A percentile compares a stretch with the other conserved stretches of the same genome.
Conservation (phyloP, 2,797 vertebrate genomes). For the Gouania willdenowi region DNA sequence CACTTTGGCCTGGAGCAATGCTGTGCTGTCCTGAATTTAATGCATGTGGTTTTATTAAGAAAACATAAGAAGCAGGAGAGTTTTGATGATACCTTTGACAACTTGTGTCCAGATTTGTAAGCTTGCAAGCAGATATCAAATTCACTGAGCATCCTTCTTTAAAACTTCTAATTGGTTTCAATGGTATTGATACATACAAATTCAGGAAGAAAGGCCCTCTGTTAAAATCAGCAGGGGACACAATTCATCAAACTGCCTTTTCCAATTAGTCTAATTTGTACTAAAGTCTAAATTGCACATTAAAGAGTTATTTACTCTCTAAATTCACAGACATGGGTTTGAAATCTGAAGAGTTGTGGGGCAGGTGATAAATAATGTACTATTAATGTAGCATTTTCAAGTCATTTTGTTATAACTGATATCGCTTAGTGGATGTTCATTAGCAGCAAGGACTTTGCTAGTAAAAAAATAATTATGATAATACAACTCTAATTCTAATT, state of each 20-base stretch:
- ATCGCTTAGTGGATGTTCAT: too few species aligned
- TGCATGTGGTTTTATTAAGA: not conserved
- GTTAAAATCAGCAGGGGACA: conserved; percentile 34
- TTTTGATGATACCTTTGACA: conserved; percentile 17
- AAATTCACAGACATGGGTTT: too few species aligned
- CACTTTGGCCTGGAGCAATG: conserved; percentile 32
- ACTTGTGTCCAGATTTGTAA: too few species aligned
- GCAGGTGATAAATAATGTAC: too few species aligned
- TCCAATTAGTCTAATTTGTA: conserved; percentile 7
- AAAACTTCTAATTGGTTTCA: conserved; percentile 14
- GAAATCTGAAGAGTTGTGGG: too few species aligned
- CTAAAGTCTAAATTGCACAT: conserved; percentile 17
- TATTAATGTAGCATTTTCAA: too few species aligned
- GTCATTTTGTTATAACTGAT: too few species aligned
- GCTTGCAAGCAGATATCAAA: conserved; percentile 1
- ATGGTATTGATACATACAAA: conserved; percentile 39
- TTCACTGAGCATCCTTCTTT: conserved; percentile 10
- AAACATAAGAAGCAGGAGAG: conserved; percentile 10
- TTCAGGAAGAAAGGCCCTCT: conserved; percentile 15
- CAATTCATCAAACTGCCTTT: conserved; percentile 21
- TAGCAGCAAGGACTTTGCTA: too few species aligned
- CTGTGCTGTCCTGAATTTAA: not conserved
- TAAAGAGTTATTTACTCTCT: too few species aligned
- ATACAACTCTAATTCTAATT: too few species aligned
- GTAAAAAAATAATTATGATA: too few species aligned